Evolutionary conservation across 2,797 vertebrate genomes (phyloP).

Genomic region (Amphiprion clarkii): DNA sequence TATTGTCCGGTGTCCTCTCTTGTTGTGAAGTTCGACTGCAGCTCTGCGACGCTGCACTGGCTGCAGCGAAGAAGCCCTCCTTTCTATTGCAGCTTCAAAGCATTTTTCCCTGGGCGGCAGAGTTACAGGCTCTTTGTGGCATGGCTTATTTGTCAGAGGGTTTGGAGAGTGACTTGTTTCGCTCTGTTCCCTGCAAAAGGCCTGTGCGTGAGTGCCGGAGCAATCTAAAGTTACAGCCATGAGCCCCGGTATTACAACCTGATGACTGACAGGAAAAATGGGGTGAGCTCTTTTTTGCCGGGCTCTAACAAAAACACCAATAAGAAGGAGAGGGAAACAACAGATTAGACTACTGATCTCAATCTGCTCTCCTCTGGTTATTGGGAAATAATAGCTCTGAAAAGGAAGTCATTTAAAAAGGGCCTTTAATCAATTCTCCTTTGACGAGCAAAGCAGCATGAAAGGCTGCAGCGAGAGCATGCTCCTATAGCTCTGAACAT

Average conservation of each 20-base stretch:
- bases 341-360: slow-evolving; percentile 84
- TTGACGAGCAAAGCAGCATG: slow-evolving; percentile 80
- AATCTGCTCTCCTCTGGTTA: slow-evolving; percentile 82
- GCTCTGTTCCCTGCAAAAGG: slow-evolving; percentile 80
- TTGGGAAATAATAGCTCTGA: slow-evolving; percentile 86
- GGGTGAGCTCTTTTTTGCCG: slow-evolving; percentile 76
- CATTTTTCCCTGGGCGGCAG: slow-evolving; percentile 82
- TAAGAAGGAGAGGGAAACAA: slow-evolving; percentile 82
- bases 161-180: slow-evolving; percentile 87
- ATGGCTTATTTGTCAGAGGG: slow-evolving; percentile 84
- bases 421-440: slow-evolving; percentile 88
- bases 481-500: slow-evolving; percentile 70
- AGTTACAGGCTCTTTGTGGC: slow-evolving; percentile 88
- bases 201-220: slow-evolving; percentile 74
- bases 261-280: slow-evolving; percentile 88
- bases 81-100: slow-evolving; percentile 86
- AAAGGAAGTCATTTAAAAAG: slow-evolving; percentile 85
- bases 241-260: slow-evolving; percentile 86
- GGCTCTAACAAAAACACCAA: slow-evolving; percentile 84
- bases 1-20: slow-evolving; percentile 42
- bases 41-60: slow-evolving; percentile 1
- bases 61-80: slow-evolving; percentile 72
- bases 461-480: slow-evolving; percentile 76
- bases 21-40: slow-evolving; percentile 46
- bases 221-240: slow-evolving; percentile 84